Conservation (phyloP, 2,113 vertebrate species). For the Psilopsiagon aymara region DNA sequence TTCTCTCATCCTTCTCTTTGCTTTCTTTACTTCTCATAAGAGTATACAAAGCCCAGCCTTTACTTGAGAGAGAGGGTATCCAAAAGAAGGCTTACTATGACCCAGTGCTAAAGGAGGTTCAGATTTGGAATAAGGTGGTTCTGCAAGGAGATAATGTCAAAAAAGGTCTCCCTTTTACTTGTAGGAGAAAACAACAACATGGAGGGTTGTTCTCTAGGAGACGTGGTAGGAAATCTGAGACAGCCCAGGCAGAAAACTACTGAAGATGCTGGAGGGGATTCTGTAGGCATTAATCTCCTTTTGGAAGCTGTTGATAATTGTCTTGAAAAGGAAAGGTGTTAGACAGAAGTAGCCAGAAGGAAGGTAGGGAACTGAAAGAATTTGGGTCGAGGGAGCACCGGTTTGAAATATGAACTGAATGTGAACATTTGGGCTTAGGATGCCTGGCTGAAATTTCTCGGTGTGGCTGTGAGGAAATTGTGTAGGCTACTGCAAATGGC, state of each 20-base stretch:
- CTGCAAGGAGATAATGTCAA: background rate
- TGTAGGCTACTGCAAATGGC: conserved; percentile 24
- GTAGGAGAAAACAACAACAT: background rate
- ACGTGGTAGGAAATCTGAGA: background rate
- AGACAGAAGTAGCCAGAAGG: background rate
- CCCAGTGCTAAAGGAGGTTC: background rate
- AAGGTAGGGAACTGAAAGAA: background rate
- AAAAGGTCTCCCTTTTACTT: background rate
- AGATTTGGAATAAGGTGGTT: background rate
- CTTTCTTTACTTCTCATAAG: background rate
- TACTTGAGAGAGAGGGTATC: background rate
- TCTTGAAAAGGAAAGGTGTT: background rate
- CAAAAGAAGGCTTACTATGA: background rate
- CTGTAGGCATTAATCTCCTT: background rate
- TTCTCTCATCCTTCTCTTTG: background rate
- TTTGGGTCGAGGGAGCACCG: background rate
- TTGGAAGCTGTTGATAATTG: conserved; percentile 7
- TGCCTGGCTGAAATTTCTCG: background rate
- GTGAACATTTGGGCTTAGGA: background rate
- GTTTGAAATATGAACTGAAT: background rate
- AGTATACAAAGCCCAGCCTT: background rate
- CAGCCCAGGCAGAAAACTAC: background rate
- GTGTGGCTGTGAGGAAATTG: background rate
- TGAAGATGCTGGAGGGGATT: background rate
- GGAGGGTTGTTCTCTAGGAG: background rate